Base-by-base conservation (phyloP, 2,113 vertebrate species). In the Archocentrus centrarchus region DNA sequence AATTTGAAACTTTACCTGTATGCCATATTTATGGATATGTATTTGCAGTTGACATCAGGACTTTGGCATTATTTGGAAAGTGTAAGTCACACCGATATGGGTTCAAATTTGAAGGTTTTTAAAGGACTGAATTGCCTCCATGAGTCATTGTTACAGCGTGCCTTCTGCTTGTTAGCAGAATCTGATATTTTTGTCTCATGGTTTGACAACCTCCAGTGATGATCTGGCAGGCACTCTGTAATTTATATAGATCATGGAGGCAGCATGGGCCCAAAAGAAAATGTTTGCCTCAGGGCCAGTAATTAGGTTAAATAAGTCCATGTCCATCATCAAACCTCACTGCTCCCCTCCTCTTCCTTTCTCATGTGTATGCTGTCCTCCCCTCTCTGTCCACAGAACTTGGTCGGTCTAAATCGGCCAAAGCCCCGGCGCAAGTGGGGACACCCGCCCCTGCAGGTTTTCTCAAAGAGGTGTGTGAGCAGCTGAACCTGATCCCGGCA, bases 371-470 rank as follows among this genome's bases (percentile, higher is more conserved):
- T 15, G 3, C 15, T 10, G 37, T 50, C 55, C 22, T 10, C 15
- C 63, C 37, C 59, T 41, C 41, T 11, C 3, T 11, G n/a, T 78
- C 76, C 17, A 22, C 90, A 99, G 98, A 97, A 37, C 92, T 99
- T 4, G 98, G 98, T 0, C 93, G 3, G 60, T 99, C 98, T 0
- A 96, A 96, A 83, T 95, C 95, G 6, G 96, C 96, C 0, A 62
- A 87, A 77, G 96, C 97, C 11, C 97, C 97, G 0, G 95, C 93
- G 0, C 60, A 93, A 0, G n/a, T 97, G 0, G 97, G 97, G 20
- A 95, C 98, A 80, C 95, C 93, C 27, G 98, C 94, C 1, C 97
- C 98, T 0, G 96, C 93, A 0, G 80, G 83, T 3, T 99, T 99
- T 89, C 94, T 99, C 83, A 96, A 93, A 44, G 94, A 95, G 0